Evolutionary conservation across 1,140 invertebrate species (phyloP).

Genomic region (Dreissena polymorpha): DNA sequence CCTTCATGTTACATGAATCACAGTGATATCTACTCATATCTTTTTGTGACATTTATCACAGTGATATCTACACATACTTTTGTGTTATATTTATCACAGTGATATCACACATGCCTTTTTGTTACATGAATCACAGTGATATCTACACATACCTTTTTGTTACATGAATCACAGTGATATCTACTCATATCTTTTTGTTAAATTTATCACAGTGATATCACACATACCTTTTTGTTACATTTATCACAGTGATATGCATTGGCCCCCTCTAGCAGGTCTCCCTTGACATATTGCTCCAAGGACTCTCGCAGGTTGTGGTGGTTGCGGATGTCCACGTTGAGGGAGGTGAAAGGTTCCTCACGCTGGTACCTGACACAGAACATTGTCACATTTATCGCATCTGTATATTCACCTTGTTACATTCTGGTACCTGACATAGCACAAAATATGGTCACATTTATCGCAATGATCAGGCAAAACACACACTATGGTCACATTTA

Average conservation of each 20-base stretch:
- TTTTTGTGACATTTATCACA: no score
- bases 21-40: no score
- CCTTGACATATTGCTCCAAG: slow-evolving; percentile 99
- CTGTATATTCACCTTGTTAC: no score
- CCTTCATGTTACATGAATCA: slow-evolving; percentile 99
- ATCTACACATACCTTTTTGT: no score
- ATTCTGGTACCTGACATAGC: no score
- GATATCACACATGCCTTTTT: slow-evolving; percentile 97
- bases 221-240: slow-evolving; percentile 97
- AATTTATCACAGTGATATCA: slow-evolving; percentile 99
- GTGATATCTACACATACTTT: slow-evolving; percentile 96
- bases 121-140: slow-evolving; percentile 99
- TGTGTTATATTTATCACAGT: slow-evolving; percentile 99
- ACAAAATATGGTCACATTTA: no score
- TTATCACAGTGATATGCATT: slow-evolving; percentile 99
- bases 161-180: slow-evolving; percentile 99
- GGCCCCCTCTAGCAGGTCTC: slow-evolving; percentile 97
- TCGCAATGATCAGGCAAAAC: no score
- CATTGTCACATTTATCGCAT: no score
- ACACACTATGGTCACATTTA: no score
- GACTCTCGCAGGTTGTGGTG: slow-evolving; percentile 98
- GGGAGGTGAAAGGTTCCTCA: slow-evolving; percentile 98
- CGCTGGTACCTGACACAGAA: slow-evolving; percentile 85
- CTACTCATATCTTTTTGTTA: slow-evolving; percentile 97
- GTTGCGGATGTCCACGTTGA: slow-evolving; percentile 98